These are phyloP conservation scores for Sinocyclocheilus grahami DNA, from an alignment of 2,113 vertebrate genomes.

Conservation along the genomic window DNA sequence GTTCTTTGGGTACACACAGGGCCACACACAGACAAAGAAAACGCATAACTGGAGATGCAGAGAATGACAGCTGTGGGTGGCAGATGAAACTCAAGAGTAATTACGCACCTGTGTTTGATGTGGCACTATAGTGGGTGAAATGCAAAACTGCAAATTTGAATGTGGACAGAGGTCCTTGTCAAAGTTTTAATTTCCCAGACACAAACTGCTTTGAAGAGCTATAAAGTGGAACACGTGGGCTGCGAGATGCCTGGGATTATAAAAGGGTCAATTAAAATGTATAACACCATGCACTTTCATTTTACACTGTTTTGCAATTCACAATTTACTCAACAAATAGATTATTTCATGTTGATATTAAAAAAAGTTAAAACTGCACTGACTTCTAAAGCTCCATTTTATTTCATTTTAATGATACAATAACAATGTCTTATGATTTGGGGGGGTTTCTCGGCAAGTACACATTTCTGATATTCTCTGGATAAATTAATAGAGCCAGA, in stretches of 20 bases:
- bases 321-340: background rate
- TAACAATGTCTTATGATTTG: too few species aligned
- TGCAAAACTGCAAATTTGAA: constrained; percentile 1
- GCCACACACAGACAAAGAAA: background rate
- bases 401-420: too few species aligned
- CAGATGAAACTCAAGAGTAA: constrained; percentile 1
- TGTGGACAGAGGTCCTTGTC: background rate
- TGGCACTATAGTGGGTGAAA: constrained; percentile 24
- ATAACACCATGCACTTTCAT: background rate
- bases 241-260: background rate
- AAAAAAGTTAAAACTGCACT: background rate
- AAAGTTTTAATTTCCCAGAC: constrained; percentile 6
- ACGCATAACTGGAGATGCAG: background rate
- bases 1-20: background rate
- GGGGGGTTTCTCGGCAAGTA: too few species aligned
- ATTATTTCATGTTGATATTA: background rate
- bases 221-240: background rate
- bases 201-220: background rate
- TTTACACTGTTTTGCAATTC: background rate
- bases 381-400: too few species aligned
- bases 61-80: constrained; percentile 5
- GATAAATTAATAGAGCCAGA: too few species aligned
- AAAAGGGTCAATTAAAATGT: background rate
- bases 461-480: too few species aligned
- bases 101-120: constrained; percentile 4